Percentiles rank a stretch among this genome's conserved stretches.
Conservation (phyloP, 2,888 invertebrate genomes). For the Terebella lapidaria region DNA sequence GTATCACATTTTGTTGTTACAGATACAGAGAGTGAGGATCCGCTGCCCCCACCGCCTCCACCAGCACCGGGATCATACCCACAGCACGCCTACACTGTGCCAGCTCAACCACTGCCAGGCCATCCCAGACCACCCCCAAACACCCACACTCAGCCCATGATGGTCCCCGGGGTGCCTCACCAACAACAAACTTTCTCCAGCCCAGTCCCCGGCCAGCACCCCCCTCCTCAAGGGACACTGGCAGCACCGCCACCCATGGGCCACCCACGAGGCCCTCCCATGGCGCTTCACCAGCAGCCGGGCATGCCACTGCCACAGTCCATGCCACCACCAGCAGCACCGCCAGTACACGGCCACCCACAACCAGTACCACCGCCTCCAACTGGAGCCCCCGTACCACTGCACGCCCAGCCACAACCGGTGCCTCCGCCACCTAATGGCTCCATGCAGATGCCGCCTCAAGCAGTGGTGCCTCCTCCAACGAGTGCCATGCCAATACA, state of each 20-base stretch:
- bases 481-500: neutral
- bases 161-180: neutral
- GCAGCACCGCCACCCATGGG: neutral
- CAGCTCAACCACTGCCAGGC: too few species aligned
- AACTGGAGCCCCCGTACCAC: too few species aligned
- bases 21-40: neutral
- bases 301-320: neutral
- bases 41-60: neutral
- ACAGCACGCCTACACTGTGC: neutral
- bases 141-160: too few species aligned
- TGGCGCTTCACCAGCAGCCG: neutral
- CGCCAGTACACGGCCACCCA: neutral
- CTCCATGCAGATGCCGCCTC: neutral
- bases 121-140: too few species aligned
- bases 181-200: too few species aligned
- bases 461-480: neutral
- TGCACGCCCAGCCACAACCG: neutral
- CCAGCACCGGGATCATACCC: neutral
- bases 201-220: neutral
- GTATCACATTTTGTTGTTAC: neutral
- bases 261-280: neutral
- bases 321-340: neutral
- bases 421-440: neutral
- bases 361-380: neutral
- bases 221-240: too few species aligned